Evolutionary conservation across 1,140 invertebrate genomes (phyloP), one percentile per base, ranked within the genome.

Genomic region (Brachionus koreanus): DNA sequence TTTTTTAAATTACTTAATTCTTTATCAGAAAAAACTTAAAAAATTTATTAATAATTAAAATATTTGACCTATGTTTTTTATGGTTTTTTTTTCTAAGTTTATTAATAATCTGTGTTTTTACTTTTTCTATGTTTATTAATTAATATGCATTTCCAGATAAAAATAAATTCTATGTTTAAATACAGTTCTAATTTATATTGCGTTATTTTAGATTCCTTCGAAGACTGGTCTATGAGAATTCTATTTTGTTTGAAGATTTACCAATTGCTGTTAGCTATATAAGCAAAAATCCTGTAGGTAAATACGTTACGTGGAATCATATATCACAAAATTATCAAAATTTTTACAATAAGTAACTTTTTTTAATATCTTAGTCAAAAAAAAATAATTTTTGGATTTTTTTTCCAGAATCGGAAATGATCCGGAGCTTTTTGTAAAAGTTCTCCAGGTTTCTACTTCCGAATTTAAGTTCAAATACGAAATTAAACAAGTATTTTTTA

Each of bases 271-370:
- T 79, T 10, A 52, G 61, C 23, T 79, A 79, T 65, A 37, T 79
- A n/a, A 79, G 76, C 12, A 29, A 79, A 65, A 79, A 79, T 42
- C 61, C 76, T 7, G 61, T 79, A 3, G 76, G 76, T 42, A 79
- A 79, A 65, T 79, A 79, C 42, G 76, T 79, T 12, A 61, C 61
- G 33, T 79, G 76, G 76, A 79, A 79, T 61, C 76, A 79, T 13
- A 61, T 79, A 42, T 61, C 76, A 35, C 76, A 79, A 79, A 57
- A 79, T 43, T 65, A 79, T 43, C 76, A 79, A 43, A 57, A 61
- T 19, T 79, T 79, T 61, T 79, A 61, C 12, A 65, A 79, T 13
- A 65, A 57, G 76, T 79, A 79, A 61, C 13, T 46, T 61, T 33
- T 29, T 37, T 16, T 19, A n/a, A 33, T n/a, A 13, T 29, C 16